Conservation (phyloP, 2,888 invertebrate genomes). For the Liposcelis brunnea region DNA sequence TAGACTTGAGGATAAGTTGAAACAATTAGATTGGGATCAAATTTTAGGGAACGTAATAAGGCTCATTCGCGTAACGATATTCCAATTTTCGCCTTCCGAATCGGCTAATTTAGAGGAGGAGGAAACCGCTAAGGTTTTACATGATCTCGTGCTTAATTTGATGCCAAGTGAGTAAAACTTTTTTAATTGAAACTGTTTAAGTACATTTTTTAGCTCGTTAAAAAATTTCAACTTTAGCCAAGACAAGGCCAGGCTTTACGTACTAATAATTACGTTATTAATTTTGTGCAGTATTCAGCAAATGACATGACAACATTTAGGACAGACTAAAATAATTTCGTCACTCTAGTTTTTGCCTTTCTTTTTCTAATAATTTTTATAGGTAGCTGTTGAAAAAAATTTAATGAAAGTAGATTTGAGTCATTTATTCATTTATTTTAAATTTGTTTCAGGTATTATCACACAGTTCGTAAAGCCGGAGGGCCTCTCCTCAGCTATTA, state of each 20-base stretch:
- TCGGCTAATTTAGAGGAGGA: neutral
- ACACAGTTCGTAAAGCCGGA: neutral
- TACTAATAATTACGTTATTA: too few species aligned
- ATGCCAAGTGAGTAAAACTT: neutral
- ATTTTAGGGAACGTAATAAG: conserved; percentile 1
- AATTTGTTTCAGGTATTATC: neutral
- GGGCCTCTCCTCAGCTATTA: neutral
- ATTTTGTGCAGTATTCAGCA: too few species aligned
- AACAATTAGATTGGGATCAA: conserved; percentile 2
- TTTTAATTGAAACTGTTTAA: neutral
- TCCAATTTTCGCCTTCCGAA: neutral
- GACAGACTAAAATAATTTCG: too few species aligned
- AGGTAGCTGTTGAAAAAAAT: neutral
- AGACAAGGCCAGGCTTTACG: too few species aligned
- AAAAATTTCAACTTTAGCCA: too few species aligned
- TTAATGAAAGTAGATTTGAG: neutral
- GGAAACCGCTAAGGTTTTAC: neutral
- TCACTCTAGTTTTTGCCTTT: too few species aligned
- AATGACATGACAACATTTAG: too few species aligned
- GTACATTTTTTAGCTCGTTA: conserved; percentile 1
- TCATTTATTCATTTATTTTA: neutral
- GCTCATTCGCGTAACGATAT: neutral
- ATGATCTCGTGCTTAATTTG: neutral
- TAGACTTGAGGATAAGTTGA: neutral
- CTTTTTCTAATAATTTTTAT: neutral